Evolutionary conservation across 2,113 vertebrate species (phyloP).

Genomic region (Pygathrix nemaeus): DNA sequence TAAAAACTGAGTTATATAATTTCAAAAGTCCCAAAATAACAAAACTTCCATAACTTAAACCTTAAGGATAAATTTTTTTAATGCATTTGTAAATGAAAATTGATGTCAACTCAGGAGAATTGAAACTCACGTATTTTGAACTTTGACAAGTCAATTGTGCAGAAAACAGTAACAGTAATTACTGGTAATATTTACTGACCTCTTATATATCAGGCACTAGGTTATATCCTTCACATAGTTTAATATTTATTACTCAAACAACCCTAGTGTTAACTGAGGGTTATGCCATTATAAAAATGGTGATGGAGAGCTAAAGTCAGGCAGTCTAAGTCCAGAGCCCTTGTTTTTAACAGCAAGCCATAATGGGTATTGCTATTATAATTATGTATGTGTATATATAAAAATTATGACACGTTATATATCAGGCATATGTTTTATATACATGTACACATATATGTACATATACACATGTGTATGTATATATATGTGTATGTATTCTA

Average conservation of each 20-base stretch:
- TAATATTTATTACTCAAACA: not conserved
- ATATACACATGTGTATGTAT: not conserved
- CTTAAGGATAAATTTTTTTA: not conserved
- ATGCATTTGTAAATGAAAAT: not conserved
- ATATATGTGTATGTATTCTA: not conserved
- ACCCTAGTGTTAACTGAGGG: not conserved
- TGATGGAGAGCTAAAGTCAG: not conserved
- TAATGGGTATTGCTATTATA: not conserved
- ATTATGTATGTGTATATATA: not conserved
- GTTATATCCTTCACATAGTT: not conserved
- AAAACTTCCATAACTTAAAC: not conserved
- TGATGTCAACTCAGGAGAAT: not conserved
- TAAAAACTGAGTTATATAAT: not conserved
- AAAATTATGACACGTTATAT: not conserved
- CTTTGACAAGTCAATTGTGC: not conserved
- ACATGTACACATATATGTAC: too few species aligned
- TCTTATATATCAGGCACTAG: not conserved
- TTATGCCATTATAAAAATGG: not conserved
- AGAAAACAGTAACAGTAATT: not conserved
- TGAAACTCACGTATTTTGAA: not conserved
- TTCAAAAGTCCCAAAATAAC: not conserved
- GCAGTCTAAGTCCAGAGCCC: not conserved
- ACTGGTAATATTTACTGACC: not conserved
- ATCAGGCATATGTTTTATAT: not conserved
- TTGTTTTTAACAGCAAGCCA: not conserved